Conservation (phyloP, 2,113 vertebrate species). For the Archilochus colubris region DNA sequence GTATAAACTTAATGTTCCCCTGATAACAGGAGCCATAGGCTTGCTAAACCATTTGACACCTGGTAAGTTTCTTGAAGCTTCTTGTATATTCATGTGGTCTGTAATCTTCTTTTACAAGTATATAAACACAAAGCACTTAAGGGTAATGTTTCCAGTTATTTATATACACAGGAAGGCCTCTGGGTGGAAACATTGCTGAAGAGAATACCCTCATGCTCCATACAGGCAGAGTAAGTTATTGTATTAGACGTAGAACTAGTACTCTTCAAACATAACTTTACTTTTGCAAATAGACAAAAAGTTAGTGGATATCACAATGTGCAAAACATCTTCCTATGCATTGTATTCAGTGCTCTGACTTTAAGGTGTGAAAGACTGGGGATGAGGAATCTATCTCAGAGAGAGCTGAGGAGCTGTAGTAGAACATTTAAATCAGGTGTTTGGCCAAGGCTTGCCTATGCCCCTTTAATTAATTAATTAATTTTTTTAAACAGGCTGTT, state of each 20-base stretch:
- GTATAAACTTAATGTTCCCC: background rate
- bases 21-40: background rate
- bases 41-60: background rate
- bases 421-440: background rate
- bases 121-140: background rate
- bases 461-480: background rate
- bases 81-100: background rate
- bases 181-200: background rate
- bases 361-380: background rate
- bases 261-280: background rate
- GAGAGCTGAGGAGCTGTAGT: background rate
- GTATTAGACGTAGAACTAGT: background rate
- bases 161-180: background rate
- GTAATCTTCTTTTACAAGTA: background rate
- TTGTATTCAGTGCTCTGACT: background rate
- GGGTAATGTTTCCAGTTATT: background rate
- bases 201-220: background rate
- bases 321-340: background rate
- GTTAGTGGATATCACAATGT: background rate
- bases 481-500: background rate
- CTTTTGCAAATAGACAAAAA: background rate
- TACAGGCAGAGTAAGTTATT: background rate
- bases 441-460: background rate
- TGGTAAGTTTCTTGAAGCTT: background rate
- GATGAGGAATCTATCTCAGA: background rate